Evolutionary conservation across 2,113 vertebrate genomes (phyloP).

Genomic region (Nothobranchius furzeri): DNA sequence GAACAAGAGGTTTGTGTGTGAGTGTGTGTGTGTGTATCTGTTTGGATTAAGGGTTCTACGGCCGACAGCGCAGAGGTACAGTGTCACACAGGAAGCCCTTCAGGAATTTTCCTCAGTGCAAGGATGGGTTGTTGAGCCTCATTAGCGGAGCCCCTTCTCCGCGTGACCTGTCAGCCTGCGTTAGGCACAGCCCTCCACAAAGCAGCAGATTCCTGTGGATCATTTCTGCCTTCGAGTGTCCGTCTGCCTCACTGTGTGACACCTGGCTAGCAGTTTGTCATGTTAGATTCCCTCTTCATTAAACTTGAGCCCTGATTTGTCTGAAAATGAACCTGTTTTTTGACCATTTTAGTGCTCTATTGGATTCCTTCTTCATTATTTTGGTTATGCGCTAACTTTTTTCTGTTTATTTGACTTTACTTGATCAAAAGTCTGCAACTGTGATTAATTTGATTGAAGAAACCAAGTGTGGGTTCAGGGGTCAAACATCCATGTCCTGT

Average conservation of each 20-base stretch:
- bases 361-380: neutral
- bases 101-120: slow-evolving; percentile 73
- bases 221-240: slow-evolving; percentile 75
- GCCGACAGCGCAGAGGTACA: slow-evolving; percentile 67
- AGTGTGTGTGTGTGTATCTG: slow-evolving; percentile 49
- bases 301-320: slow-evolving; percentile 27
- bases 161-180: slow-evolving; percentile 84
- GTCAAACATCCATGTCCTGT: slow-evolving; percentile 81
- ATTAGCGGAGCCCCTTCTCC: slow-evolving; percentile 82
- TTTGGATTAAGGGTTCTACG: slow-evolving; percentile 62
- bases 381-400: neutral
- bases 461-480: slow-evolving; percentile 76
- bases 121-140: slow-evolving; percentile 81
- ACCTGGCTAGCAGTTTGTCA: slow-evolving; percentile 31
- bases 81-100: slow-evolving; percentile 72
- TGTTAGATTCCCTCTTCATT: neutral
- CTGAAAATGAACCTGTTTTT: neutral
- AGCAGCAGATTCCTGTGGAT: slow-evolving; percentile 82
- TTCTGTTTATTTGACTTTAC: neutral
- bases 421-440: neutral
- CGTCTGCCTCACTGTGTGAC: slow-evolving; percentile 57
- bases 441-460: slow-evolving; percentile 60
- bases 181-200: slow-evolving; percentile 85
- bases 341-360: neutral
- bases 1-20: slow-evolving; percentile 48